A percentile compares a stretch with the other conserved stretches of the same genome.
Evolutionary conservation across 2,888 invertebrate species (phyloP).

Genomic region (Deroplatys truncata): DNA sequence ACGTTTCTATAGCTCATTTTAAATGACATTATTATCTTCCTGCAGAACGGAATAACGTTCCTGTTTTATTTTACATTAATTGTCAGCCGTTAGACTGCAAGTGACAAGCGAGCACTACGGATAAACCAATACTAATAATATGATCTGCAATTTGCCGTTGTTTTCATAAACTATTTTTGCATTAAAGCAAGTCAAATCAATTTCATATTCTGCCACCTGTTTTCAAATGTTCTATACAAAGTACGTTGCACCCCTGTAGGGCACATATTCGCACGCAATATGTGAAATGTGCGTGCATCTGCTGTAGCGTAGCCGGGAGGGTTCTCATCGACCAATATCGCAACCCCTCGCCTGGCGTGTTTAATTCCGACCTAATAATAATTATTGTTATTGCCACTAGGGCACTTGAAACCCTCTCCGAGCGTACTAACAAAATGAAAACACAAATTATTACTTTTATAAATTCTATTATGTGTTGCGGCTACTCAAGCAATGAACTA

Average conservation of each 20-base stretch:
- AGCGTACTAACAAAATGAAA: background rate
- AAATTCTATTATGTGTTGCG: background rate
- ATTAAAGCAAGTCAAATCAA: background rate
- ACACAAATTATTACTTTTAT: background rate
- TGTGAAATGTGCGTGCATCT: background rate
- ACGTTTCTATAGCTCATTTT: no score
- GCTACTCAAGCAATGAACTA: background rate
- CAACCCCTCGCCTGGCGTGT: background rate
- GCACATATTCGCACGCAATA: background rate
- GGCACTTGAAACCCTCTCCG: background rate
- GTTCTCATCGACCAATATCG: background rate
- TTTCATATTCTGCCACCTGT: background rate
- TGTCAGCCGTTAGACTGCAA: background rate
- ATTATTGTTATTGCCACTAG: background rate
- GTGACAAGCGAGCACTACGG: background rate
- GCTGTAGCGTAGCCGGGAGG: background rate
- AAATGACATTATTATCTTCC: no score
- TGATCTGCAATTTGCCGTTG: background rate
- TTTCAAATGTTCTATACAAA: background rate
- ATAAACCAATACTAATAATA: background rate
- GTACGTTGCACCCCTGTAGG: background rate
- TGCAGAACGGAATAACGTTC: no score
- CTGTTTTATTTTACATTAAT: no score
- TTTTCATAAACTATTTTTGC: background rate
- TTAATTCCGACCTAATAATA: background rate